phyloP scores from a whole-genome alignment of 2,888 invertebrate species.

The Thymelicus acteon region DNA sequence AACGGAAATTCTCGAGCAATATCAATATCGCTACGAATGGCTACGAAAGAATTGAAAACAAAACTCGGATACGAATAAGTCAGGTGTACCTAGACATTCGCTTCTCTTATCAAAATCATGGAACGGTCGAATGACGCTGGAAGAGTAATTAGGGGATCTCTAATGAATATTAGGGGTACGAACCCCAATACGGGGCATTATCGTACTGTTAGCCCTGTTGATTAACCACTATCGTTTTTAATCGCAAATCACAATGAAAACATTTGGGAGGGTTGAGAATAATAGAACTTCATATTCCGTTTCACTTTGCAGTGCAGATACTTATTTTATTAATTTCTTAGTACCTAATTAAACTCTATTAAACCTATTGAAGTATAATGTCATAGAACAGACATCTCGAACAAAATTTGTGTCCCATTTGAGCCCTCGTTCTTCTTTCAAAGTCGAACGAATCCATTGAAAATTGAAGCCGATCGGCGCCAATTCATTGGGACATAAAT shows the following conservation, averaged over 20 bases:
- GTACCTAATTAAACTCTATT: background rate
- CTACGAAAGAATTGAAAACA: constrained; percentile 66
- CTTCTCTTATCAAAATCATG: constrained; percentile 62
- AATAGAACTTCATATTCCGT: constrained; percentile 21
- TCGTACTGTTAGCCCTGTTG: constrained; percentile 62
- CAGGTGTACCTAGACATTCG: constrained; percentile 60
- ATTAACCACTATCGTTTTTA: constrained; percentile 70
- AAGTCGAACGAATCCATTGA: no score
- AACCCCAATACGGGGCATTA: constrained; percentile 61
- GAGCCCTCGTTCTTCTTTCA: no score
- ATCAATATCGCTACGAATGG: constrained; percentile 70
- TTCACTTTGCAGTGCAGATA: constrained; percentile 5
- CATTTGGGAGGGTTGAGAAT: constrained; percentile 43
- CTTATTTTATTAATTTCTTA: background rate
- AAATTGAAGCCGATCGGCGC: no score
- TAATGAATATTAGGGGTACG: constrained; percentile 80
- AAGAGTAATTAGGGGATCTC: constrained; percentile 71
- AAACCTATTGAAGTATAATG: no score
- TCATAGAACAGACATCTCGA: no score
- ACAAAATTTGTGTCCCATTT: no score
- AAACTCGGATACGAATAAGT: constrained; percentile 65
- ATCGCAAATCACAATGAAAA: constrained; percentile 56
- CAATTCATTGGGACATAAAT: no score
- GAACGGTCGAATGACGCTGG: constrained; percentile 66
- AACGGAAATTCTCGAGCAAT: constrained; percentile 63